Base-by-base conservation (phyloP, 2,113 vertebrate species). In the Perccottus glenii region DNA sequence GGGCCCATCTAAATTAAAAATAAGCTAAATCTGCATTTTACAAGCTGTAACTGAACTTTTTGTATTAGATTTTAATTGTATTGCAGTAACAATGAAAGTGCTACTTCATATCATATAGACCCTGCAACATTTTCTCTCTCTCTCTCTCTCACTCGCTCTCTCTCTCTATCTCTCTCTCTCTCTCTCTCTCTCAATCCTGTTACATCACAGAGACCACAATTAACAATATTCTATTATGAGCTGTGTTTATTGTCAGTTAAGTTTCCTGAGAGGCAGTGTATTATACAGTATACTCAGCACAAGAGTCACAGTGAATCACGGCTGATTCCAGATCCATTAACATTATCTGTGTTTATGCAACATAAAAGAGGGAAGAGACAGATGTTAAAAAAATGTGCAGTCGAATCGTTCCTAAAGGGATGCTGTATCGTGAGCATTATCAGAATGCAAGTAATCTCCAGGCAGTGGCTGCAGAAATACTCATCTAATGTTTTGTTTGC, bases 211-310 rank as follows among this genome's bases (percentile, higher is more conserved):
- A 27, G 19, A 27, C 19, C 1, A 27, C 19, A 27, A 27, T 27
- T 27, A 27, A 27, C 19, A 27, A 27, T 27, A 27, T 27, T 27
- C 19, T 27, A 27, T 78, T 67, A 58, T 78, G 82, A 81, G 76
- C 81, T 84, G 84, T 70, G 78, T 85, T 75, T 76, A 79, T 86
- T 27, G 0, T 59, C 77, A 84, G 78, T 70, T 46, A 51, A 70
- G 79, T 64, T 66, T 82, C 75, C 68, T n/a, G 58, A 56, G 52
- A 45, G 42, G 65, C 6, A 4, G 15, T 69, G 63, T n/a, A 61
- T 78, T 77, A 74, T 58, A 52, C 64, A 73, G 76, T 67, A 57
- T 70, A 43, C 16, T 44, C 53, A 42, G 19, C 19, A 27, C 19
- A 27, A 65, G 62, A 66, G 60, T 19, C 52, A 33, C 60, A 57